Percentiles rank a stretch among this genome's conserved stretches.
Conservation (phyloP, 2,113 vertebrate genomes). For the Mastomys coucha region DNA sequence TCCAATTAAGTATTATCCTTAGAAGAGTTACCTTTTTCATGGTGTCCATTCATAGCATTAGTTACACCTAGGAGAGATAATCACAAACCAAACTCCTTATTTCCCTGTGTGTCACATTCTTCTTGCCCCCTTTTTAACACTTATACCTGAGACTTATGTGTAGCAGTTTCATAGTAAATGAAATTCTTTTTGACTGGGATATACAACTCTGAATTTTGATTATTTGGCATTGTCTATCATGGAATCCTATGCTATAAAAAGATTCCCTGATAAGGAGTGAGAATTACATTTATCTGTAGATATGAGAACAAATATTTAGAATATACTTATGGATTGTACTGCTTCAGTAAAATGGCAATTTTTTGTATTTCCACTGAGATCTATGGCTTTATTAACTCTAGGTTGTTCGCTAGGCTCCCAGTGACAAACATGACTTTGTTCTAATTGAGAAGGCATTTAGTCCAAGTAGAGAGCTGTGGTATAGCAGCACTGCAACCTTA, state of each 20-base stretch:
- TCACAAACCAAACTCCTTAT: not conserved
- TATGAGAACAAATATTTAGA: not conserved
- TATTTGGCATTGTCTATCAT: not conserved
- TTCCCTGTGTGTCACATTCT: not conserved
- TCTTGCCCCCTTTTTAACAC: not conserved
- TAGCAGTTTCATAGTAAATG: not conserved
- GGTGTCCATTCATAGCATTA: too few relatives aligned
- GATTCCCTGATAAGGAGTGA: not conserved
- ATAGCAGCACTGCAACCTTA: not conserved
- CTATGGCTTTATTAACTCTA: not conserved
- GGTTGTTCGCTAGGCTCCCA: not conserved
- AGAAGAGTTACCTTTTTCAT: too few relatives aligned
- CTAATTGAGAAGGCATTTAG: not conserved
- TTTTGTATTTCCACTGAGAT: not conserved
- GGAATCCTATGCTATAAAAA: not conserved
- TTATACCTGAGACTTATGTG: fast-evolving
- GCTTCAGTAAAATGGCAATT: not conserved
- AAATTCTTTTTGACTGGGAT: not conserved
- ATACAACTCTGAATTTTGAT: not conserved
- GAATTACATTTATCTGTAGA: not conserved
- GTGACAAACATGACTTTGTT: not conserved
- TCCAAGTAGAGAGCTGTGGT: not conserved
- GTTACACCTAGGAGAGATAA: not conserved
- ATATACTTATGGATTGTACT: not conserved
- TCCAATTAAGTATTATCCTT: too few relatives aligned